Base-by-base conservation (phyloP, 2,797 vertebrate genomes). In the Lagocephalus sceleratus region DNA sequence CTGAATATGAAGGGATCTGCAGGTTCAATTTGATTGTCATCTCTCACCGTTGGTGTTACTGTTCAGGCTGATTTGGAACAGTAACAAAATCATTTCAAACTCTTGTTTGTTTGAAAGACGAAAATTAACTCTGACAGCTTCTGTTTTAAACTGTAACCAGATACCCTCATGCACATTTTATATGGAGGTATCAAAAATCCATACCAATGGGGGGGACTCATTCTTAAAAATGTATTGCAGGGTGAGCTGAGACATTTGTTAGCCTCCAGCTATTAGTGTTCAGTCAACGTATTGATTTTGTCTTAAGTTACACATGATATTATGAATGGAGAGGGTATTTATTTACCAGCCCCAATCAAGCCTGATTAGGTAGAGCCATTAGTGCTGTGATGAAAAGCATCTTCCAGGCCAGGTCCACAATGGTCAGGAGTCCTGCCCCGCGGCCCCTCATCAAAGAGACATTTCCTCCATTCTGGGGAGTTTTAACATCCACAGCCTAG, bases 321-420 rank as follows among this genome's bases (percentile, higher is more conserved):
- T 87, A 80, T 81, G 76, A 73, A 83, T 72, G 71, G 76, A 74
- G 66, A 75, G 69, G 73, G 71, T 87, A 84, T 86, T 89, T 85
- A 82, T 83, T 81, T 69, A 82, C 77, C 77, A 73, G 81, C 61
- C 46, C 81, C 82, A 86, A 87, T 87, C 83, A 89, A 75, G 78
- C 81, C 77, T 87, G 83, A 89, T 87, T 87, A 82, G 79, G 59
- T 54, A 35, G 84, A 83, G 64, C 75, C 83, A 86, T 87, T 87
- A 88, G 79, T n/a, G 75, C 75, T 50, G 81, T 66, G 82, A 79
- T 87, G 87, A 85, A 87, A 87, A 80, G 80, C 75, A 32, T 71
- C 81, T 87, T 79, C 79, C 84, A 84, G 84, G 73, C 81, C 73
- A 75, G 70, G 77, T 83, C 79, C 52, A 6, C 60, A 17, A 66